Conservation (phyloP, 2,888 invertebrate genomes). For the Anorthoa munda region DNA sequence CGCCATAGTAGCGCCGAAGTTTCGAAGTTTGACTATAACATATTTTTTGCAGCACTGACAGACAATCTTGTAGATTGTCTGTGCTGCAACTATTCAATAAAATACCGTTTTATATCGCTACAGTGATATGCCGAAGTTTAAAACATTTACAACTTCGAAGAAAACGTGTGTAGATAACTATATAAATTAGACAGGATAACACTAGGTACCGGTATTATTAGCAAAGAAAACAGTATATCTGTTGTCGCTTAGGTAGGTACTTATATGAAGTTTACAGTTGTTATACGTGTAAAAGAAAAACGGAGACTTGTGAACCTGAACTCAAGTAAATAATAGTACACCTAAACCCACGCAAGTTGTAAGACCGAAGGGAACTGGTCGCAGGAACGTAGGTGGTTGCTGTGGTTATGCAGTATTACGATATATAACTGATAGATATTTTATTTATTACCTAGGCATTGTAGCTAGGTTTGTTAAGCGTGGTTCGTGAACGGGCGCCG, state of each 20-base stretch:
- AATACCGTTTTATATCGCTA: background rate
- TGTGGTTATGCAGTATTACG: slow-evolving; percentile 24
- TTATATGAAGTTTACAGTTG: slow-evolving; percentile 16
- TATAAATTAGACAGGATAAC: background rate
- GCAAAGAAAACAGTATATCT: slow-evolving; percentile 14
- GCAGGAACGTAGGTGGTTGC: slow-evolving; percentile 35
- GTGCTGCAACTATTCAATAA: background rate
- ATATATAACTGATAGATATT: slow-evolving; percentile 1
- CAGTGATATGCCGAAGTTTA: slow-evolving; percentile 12
- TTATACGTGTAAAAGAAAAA: slow-evolving; percentile 23
- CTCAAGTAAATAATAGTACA: too few relatives aligned
- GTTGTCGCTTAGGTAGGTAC: background rate
- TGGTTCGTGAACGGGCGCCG: too few relatives aligned
- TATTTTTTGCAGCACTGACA: background rate
- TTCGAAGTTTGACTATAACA: too few relatives aligned
- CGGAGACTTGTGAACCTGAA: slow-evolving; percentile 10
- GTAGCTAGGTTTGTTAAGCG: background rate
- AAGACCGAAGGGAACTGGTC: slow-evolving; percentile 40
- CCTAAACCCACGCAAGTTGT: slow-evolving; percentile 42
- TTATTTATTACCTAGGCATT: slow-evolving; percentile 4
- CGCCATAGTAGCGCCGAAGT: too few relatives aligned
- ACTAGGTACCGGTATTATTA: slow-evolving; percentile 22
- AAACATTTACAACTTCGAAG: background rate
- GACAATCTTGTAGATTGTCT: background rate
- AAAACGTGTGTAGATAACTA: background rate